Conservation (phyloP, 2,113 vertebrate species). For the Cygnus buccinator region DNA sequence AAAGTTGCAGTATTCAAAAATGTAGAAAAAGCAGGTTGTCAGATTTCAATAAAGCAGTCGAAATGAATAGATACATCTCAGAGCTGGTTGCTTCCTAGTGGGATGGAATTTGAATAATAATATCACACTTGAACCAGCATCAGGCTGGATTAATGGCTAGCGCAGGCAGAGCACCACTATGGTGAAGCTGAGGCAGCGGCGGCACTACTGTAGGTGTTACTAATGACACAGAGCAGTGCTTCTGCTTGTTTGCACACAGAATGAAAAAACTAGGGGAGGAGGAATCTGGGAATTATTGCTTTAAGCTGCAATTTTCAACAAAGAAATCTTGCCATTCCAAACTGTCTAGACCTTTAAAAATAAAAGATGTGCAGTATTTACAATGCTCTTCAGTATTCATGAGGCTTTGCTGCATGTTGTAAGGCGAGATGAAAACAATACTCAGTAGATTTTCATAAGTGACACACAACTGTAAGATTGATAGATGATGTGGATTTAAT, state of each 20-base stretch:
- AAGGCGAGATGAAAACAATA: constrained; percentile 85
- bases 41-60: constrained; percentile 59
- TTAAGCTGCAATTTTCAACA: constrained; percentile 66
- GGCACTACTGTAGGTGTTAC: not conserved
- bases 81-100: constrained; percentile 26
- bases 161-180: constrained; percentile 24
- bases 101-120: constrained; percentile 64
- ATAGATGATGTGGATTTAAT: constrained; percentile 84
- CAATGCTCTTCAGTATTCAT: constrained; percentile 82
- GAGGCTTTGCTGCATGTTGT: constrained; percentile 80
- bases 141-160: constrained; percentile 13
- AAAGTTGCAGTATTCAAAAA: constrained; percentile 72
- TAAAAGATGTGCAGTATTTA: constrained; percentile 80
- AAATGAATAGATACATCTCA: constrained; percentile 60
- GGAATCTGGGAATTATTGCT: constrained; percentile 37
- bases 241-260: constrained; percentile 33
- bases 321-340: constrained; percentile 74
- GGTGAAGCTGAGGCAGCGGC: not conserved
- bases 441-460: constrained; percentile 87
- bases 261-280: not conserved
- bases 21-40: constrained; percentile 65
- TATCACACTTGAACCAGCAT: constrained; percentile 40
- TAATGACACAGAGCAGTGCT: not conserved
- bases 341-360: constrained; percentile 80
- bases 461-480: constrained; percentile 83